Evolutionary conservation across 2,797 vertebrate species (phyloP).

Genomic region (Cuculus canorus): DNA sequence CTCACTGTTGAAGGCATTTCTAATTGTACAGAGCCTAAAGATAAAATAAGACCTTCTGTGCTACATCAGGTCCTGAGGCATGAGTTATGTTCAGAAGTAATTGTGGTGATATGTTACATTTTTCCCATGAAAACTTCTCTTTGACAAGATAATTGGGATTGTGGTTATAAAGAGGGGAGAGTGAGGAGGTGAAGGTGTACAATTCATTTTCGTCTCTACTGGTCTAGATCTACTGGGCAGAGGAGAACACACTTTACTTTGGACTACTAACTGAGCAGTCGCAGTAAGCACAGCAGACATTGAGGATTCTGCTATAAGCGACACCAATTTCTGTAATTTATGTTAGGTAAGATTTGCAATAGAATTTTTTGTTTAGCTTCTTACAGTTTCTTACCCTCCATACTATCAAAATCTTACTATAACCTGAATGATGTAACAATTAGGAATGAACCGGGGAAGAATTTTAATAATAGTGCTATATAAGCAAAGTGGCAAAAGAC

Average conservation of each 20-base stretch:
- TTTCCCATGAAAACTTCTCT: not conserved
- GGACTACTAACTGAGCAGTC: constrained; percentile 7
- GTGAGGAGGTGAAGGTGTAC: not conserved
- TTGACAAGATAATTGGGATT: constrained; percentile 25
- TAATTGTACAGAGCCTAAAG: not conserved
- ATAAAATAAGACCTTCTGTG: constrained; percentile 15
- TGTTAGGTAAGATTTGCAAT: not conserved
- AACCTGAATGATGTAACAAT: not conserved
- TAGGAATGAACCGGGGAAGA: not conserved
- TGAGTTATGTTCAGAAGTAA: not conserved
- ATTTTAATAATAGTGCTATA: not conserved
- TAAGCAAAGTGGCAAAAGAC: not conserved
- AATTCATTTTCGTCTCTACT: not conserved
- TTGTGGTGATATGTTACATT: constrained; percentile 16
- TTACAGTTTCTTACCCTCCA: not conserved
- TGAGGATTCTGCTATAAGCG: not conserved
- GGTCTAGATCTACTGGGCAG: constrained; percentile 1
- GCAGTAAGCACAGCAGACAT: not conserved
- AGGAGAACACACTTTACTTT: constrained; percentile 17
- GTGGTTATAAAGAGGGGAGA: constrained; percentile 12
- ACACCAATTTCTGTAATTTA: not conserved
- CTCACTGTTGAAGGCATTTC: not conserved
- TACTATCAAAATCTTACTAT: not conserved
- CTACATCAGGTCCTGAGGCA: not conserved
- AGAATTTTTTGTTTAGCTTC: not conserved